A percentile compares a stretch with the other conserved stretches of the same genome.
Conservation (phyloP, 2,797 vertebrate species). For the Coregonus suidteri region DNA sequence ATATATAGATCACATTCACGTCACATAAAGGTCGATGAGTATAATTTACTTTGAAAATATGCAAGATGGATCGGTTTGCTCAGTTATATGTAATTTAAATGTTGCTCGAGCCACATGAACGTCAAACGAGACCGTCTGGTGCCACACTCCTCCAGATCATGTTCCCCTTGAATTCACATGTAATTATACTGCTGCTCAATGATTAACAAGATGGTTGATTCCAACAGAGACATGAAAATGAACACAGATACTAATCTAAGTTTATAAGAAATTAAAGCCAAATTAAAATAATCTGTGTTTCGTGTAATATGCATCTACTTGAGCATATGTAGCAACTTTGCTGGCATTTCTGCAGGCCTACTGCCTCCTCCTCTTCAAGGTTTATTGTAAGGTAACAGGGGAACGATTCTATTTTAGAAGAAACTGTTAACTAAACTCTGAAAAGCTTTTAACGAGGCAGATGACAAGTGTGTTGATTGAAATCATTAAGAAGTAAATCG, state of each 20-base stretch:
- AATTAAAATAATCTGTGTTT: slow-evolving; percentile 19
- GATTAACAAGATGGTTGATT: background rate
- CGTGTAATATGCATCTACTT: background rate
- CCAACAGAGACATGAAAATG: slow-evolving; percentile 19
- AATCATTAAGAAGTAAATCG: slow-evolving; percentile 52
- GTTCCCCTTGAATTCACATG: background rate
- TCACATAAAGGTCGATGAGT: no score
- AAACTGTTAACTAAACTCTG: slow-evolving; percentile 32
- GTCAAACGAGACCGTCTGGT: background rate
- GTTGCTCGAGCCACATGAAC: background rate
- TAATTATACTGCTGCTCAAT: background rate
- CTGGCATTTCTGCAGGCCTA: background rate
- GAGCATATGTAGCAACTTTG: slow-evolving; percentile 3
- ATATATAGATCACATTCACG: no score
- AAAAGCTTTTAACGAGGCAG: slow-evolving; percentile 65
- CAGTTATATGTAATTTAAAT: background rate
- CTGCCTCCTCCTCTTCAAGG: slow-evolving; percentile 19
- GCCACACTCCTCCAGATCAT: background rate
- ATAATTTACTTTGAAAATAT: no score
- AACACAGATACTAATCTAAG: slow-evolving; percentile 22
- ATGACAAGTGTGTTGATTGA: slow-evolving; percentile 40
- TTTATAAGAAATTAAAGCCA: slow-evolving; percentile 43
- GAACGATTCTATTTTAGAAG: slow-evolving; percentile 32
- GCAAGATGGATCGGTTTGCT: no score
- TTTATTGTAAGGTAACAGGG: slow-evolving; percentile 44